Evolutionary conservation across 2,888 invertebrate genomes (phyloP).

Genomic region (Lagria hirta): DNA sequence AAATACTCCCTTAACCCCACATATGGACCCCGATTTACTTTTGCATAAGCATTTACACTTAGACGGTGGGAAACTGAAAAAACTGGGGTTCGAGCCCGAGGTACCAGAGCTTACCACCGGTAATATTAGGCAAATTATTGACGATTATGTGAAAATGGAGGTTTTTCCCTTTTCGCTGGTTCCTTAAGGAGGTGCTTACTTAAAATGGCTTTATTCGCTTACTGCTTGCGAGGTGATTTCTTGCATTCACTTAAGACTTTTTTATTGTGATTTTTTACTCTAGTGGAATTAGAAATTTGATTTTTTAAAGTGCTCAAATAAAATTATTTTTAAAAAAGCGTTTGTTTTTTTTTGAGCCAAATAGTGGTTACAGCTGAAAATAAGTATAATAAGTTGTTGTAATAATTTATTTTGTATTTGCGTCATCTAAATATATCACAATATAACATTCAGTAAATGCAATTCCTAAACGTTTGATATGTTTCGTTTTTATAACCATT

Average conservation of each 20-base stretch:
- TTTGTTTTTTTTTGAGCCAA: conserved; percentile 8
- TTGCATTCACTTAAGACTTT: conserved; percentile 20
- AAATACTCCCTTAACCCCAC: conserved; percentile 88
- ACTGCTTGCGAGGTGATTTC: conserved; percentile 8
- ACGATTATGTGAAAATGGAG: conserved; percentile 80
- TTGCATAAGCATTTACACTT: conserved; percentile 79
- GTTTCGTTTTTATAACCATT: conserved; percentile 17
- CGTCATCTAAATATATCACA: conserved; percentile 33
- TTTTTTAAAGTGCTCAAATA: conserved; percentile 22
- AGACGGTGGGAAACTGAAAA: conserved; percentile 66
- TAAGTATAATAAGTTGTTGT: no score
- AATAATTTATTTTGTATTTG: conserved; percentile 27
- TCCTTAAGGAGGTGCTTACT: conserved; percentile 36
- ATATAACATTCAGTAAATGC: conserved; percentile 30
- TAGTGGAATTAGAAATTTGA: conserved; percentile 14
- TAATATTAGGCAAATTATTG: conserved; percentile 62
- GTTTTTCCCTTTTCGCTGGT: conserved; percentile 75
- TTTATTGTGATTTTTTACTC: conserved; percentile 20
- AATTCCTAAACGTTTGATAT: conserved; percentile 29
- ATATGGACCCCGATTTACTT: conserved; percentile 79
- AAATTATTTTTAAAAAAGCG: conserved; percentile 1
- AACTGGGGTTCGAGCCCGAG: conserved; percentile 61
- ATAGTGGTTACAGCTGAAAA: no score
- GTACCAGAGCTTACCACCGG: conserved; percentile 63
- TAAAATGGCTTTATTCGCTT: conserved; percentile 10